Percentiles rank a stretch among this genome's conserved stretches.
phyloP scores from a whole-genome alignment of 1,140 invertebrate genomes.

The Vanessa atalanta region DNA sequence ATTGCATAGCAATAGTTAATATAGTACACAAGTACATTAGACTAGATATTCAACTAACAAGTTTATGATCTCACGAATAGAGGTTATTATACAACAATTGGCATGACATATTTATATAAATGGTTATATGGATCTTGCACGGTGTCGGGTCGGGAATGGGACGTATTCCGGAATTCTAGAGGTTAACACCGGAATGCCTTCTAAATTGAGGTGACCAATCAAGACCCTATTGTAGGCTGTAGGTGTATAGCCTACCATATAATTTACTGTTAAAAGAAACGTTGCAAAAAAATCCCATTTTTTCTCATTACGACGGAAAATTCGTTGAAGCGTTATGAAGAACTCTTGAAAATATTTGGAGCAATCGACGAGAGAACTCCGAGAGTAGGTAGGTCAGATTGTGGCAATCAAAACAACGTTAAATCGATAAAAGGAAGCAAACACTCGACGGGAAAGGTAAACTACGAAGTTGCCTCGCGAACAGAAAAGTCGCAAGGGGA shows the following conservation, averaged over 20 bases:
- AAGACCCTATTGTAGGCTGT: constrained; percentile 38
- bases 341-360: constrained; percentile 22
- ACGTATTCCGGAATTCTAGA: constrained; percentile 64
- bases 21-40: neutral
- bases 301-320: constrained; percentile 8
- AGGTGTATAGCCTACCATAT: constrained; percentile 7
- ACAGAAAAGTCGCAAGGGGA: constrained; percentile 44
- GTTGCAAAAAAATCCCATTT: neutral
- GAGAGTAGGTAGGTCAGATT: constrained; percentile 41
- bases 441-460: constrained; percentile 43
- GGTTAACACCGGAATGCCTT: constrained; percentile 63
- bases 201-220: constrained; percentile 67
- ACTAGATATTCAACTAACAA: neutral
- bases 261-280: neutral
- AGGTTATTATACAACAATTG: constrained; percentile 18
- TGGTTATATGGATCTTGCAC: constrained; percentile 15
- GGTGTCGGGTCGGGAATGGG: constrained; percentile 54
- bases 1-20: constrained; percentile 4
- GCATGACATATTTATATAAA: constrained; percentile 19
- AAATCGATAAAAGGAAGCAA: constrained; percentile 50
- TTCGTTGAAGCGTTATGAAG: constrained; percentile 4
- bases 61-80: neutral
- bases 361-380: constrained; percentile 24
- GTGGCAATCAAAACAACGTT: constrained; percentile 49
- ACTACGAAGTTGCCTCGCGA: constrained; percentile 34